Evolutionary conservation across 2,888 invertebrate genomes (phyloP).

Genomic region (Lasioglossum oenotherae): DNA sequence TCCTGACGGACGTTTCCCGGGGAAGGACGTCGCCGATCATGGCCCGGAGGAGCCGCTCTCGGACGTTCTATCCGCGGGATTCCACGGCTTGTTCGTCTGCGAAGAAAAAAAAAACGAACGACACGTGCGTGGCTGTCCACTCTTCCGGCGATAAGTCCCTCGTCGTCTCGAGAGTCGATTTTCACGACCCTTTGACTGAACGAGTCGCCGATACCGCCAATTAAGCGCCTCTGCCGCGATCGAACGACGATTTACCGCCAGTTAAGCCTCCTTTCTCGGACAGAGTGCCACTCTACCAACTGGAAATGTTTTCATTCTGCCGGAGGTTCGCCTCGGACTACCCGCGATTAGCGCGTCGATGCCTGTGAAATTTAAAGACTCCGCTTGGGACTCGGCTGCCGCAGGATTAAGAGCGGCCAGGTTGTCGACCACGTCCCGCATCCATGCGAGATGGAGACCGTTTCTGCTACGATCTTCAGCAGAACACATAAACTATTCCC

Average conservation of each 20-base stretch:
- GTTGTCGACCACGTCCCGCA: conserved; percentile 4
- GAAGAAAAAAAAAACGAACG: neutral
- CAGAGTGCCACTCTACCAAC: conserved; percentile 33
- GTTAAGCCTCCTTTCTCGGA: conserved; percentile 49
- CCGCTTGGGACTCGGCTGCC: neutral
- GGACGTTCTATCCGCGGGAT: conserved; percentile 50
- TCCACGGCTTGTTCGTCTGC: neutral
- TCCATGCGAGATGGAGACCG: neutral
- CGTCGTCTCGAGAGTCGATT: conserved; percentile 37
- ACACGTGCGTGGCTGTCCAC: conserved; percentile 40
- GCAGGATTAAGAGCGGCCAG: conserved; percentile 13
- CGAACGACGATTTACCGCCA: conserved; percentile 60
- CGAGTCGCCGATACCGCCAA: conserved; percentile 59
- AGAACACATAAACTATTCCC: neutral
- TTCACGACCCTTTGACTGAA: conserved; percentile 53
- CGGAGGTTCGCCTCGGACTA: conserved; percentile 26
- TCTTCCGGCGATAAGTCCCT: conserved; percentile 40
- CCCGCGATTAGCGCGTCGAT: conserved; percentile 53
- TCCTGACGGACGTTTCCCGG: conserved; percentile 14
- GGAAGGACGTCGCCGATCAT: conserved; percentile 20
- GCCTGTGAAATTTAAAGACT: conserved; percentile 56
- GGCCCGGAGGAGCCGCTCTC: conserved; percentile 8
- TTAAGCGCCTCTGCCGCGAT: conserved; percentile 56
- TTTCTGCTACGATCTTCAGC: neutral
- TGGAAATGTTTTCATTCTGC: conserved; percentile 58